phyloP scores from a whole-genome alignment of 2,888 invertebrate genomes.

The Sphaeridia pumilis region DNA sequence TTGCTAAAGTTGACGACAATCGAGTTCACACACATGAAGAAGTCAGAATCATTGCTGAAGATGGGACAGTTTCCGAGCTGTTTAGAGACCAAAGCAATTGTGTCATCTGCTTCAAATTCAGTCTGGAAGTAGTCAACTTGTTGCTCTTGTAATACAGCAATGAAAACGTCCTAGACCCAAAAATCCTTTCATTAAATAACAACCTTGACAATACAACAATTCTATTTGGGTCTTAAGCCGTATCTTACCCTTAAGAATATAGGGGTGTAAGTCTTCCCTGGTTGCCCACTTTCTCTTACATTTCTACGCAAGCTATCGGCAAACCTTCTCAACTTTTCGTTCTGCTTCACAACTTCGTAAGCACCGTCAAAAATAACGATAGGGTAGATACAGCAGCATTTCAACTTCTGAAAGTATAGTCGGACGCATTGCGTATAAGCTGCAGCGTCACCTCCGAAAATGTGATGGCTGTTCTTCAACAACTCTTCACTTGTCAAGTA shows the following conservation, averaged over 20 bases:
- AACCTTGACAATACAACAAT: neutral
- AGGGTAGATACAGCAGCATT: conserved; percentile 57
- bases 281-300: conserved; percentile 17
- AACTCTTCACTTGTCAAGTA: conserved; percentile 40
- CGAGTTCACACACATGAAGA: conserved; percentile 68
- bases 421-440: conserved; percentile 53
- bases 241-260: conserved; percentile 23
- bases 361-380: conserved; percentile 73
- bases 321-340: conserved; percentile 44
- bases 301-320: conserved; percentile 28
- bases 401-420: conserved; percentile 57
- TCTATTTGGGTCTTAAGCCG: no score
- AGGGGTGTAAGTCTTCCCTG: conserved; percentile 22
- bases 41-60: conserved; percentile 87
- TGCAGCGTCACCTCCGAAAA: conserved; percentile 77
- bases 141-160: conserved; percentile 54
- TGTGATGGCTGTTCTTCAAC: conserved; percentile 30
- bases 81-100: conserved; percentile 69
- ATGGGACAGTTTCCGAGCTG: conserved; percentile 64
- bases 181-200: neutral
- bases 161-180: conserved; percentile 56
- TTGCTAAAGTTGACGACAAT: conserved; percentile 60
- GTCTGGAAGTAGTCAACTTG: conserved; percentile 57
- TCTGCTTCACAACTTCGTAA: conserved; percentile 57
- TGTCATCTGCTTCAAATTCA: conserved; percentile 80